Percentiles rank a stretch among this genome's conserved stretches.
phyloP scores from a whole-genome alignment of 2,113 vertebrate species.

The Heterochromis multidens region DNA sequence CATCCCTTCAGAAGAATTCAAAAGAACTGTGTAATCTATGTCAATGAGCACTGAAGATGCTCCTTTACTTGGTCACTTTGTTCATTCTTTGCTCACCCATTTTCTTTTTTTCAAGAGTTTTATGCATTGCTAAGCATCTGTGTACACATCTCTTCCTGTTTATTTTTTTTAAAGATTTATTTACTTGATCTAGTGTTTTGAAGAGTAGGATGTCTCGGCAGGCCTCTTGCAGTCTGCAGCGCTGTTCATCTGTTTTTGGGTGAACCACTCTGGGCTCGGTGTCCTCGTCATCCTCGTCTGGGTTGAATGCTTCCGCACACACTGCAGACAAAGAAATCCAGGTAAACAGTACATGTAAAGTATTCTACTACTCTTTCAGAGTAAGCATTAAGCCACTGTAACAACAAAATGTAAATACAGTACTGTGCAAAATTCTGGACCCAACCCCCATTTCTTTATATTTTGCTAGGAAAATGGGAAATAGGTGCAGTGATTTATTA shows the following conservation, averaged over 20 bases:
- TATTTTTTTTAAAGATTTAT: neutral
- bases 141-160: neutral
- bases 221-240: slow-evolving; percentile 94
- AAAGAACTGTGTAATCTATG: no score
- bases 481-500: neutral
- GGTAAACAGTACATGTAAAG: neutral
- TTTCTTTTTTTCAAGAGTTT: neutral
- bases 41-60: no score
- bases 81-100: neutral
- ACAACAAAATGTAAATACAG: neutral
- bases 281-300: slow-evolving; percentile 97
- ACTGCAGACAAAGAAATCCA: slow-evolving; percentile 70
- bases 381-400: neutral
- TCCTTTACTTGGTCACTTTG: no score
- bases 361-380: neutral
- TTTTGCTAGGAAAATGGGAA: neutral
- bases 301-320: slow-evolving; percentile 95
- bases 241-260: slow-evolving; percentile 96
- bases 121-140: neutral
- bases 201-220: slow-evolving; percentile 97
- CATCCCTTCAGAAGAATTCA: neutral
- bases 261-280: slow-evolving; percentile 94
- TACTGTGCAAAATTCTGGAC: neutral
- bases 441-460: neutral
- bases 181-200: slow-evolving; percentile 97